These are phyloP conservation scores for Octodonta nipae DNA, from an alignment of 2,888 invertebrate species.

Conservation along the genomic window DNA sequence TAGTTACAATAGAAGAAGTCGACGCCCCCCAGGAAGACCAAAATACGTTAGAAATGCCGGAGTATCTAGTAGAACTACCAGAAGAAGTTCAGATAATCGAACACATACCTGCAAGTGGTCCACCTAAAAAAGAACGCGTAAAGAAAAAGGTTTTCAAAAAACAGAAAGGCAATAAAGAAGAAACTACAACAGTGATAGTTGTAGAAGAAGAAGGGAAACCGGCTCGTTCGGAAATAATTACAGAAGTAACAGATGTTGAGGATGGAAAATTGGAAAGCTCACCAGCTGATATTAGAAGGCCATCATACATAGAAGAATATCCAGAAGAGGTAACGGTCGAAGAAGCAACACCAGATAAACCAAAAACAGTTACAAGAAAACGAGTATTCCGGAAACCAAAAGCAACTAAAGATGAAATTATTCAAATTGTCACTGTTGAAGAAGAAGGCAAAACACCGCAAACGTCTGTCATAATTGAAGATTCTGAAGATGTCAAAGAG, in stretches of 20 bases:
- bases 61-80: conserved; percentile 20
- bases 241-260: conserved; percentile 30
- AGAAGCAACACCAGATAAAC: conserved; percentile 16
- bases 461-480: conserved; percentile 30
- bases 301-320: conserved; percentile 18
- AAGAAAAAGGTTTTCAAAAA: conserved; percentile 26
- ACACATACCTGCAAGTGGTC: conserved; percentile 29
- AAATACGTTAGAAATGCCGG: conserved; percentile 9
- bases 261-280: conserved; percentile 20
- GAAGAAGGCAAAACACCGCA: conserved; percentile 37
- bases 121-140: conserved; percentile 20
- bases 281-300: conserved; percentile 26
- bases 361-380: conserved; percentile 22
- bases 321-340: conserved; percentile 31
- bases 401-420: conserved; percentile 28
- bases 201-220: conserved; percentile 30
- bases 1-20: conserved; percentile 19
- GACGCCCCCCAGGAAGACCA: conserved; percentile 5
- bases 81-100: conserved; percentile 21
- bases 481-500: conserved; percentile 25
- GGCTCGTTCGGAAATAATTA: conserved; percentile 31
- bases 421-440: conserved; percentile 37
- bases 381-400: conserved; percentile 24
- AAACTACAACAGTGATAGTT: conserved; percentile 35
- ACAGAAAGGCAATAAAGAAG: conserved; percentile 24